These are phyloP conservation scores for Turritopsis dohrnii DNA, from an alignment of 30 jellyfish, hydroid and myxozoan species.

Conservation along the genomic window DNA sequence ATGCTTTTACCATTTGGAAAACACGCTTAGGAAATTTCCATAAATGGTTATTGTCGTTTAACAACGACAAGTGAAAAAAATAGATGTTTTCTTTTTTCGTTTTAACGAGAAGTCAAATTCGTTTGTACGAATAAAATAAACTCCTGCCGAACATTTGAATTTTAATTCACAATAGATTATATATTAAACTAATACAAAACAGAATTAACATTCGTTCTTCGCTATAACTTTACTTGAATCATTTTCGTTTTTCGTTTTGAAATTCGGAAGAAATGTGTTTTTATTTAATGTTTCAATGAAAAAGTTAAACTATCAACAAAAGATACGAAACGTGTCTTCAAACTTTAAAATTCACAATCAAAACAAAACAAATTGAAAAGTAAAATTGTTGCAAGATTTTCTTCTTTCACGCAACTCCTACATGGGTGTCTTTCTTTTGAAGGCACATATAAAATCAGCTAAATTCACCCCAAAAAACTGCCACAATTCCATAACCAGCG, in stretches of 20 bases:
- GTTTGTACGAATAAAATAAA: neutral
- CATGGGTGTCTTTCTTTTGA: neutral
- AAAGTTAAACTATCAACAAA: neutral
- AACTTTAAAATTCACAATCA: neutral
- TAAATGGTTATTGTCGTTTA: neutral
- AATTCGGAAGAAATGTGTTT: neutral
- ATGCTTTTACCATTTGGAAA: neutral
- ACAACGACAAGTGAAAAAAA: neutral
- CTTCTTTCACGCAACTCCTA: neutral
- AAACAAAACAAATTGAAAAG: neutral
- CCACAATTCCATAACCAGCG: too few relatives aligned
- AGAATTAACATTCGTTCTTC: neutral
- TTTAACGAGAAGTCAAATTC: neutral
- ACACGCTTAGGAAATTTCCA: neutral
- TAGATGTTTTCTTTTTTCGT: neutral
- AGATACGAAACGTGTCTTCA: neutral
- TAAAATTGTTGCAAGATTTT: neutral
- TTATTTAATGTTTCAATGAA: neutral
- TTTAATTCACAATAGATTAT: neutral
- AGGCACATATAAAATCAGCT: neutral
- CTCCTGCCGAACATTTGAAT: neutral
- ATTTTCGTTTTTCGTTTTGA: neutral
- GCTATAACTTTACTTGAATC: neutral
- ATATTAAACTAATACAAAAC: neutral
- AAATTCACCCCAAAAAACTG: neutral